These are phyloP conservation scores for Plecturocebus donacophilus DNA, from an alignment of 2,113 vertebrate genomes.

Conservation along the genomic window DNA sequence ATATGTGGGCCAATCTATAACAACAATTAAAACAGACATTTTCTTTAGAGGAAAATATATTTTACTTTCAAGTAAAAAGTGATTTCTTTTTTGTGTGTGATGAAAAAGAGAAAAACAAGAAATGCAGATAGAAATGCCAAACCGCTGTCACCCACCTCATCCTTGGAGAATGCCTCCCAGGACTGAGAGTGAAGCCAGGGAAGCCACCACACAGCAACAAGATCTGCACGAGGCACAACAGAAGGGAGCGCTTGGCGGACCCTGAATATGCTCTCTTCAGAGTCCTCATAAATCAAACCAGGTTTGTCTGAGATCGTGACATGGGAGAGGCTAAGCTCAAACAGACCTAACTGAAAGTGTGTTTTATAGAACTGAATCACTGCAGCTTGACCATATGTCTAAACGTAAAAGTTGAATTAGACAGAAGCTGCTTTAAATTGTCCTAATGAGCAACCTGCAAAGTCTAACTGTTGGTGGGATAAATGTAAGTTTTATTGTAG, in stretches of 20 bases:
- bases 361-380: background rate
- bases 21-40: background rate
- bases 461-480: background rate
- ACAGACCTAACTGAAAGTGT: fast-evolving
- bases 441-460: background rate
- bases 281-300: background rate
- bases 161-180: background rate
- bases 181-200: background rate
- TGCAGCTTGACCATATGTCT: background rate
- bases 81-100: background rate
- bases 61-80: background rate
- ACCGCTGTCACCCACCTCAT: background rate
- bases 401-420: background rate
- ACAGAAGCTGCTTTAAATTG: background rate
- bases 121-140: background rate
- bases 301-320: background rate
- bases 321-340: background rate
- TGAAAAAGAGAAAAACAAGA: background rate
- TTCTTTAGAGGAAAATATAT: background rate
- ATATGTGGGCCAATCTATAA: background rate
- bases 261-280: background rate
- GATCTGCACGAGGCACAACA: fast-evolving
- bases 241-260: background rate
- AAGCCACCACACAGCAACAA: fast-evolving
- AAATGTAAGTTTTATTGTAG: background rate